Evolutionary conservation across 2,113 vertebrate species (phyloP).

Genomic region (Nannobrachium achirus): DNA sequence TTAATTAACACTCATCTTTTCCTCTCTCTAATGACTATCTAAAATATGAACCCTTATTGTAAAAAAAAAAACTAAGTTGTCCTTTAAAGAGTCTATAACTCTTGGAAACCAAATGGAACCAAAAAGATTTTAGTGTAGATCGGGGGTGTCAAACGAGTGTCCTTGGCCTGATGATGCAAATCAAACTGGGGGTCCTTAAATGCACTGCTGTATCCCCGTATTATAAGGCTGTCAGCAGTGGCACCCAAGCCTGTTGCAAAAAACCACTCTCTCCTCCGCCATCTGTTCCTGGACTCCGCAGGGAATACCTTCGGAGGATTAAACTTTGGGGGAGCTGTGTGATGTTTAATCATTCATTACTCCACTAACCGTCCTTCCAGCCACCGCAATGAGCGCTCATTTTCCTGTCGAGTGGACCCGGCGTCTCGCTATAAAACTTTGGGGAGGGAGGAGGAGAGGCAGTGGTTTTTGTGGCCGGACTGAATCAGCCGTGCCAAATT

Average conservation of each 20-base stretch:
- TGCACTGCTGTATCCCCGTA: no score
- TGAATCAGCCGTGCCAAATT: conserved; percentile 34
- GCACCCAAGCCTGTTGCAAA: conserved; percentile 48
- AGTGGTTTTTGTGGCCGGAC: conserved; percentile 41
- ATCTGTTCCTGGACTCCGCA: conserved; percentile 71
- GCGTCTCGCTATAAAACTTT: conserved; percentile 49
- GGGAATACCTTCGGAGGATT: conserved; percentile 80
- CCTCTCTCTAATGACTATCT: no score
- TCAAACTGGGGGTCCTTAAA: no score
- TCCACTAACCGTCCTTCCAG: conserved; percentile 73
- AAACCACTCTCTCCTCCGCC: conserved; percentile 51
- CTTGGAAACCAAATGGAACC: no score
- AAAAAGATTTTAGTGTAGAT: no score
- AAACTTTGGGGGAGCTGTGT: conserved; percentile 66
- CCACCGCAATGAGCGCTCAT: conserved; percentile 74
- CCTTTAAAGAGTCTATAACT: conserved; percentile 27
- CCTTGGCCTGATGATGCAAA: no score
- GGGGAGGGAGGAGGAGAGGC: conserved; percentile 36
- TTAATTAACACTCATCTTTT: no score
- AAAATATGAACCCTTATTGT: no score
- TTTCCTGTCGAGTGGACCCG: conserved; percentile 80
- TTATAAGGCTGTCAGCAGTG: conserved; percentile 37
- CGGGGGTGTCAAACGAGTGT: no score
- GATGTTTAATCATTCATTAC: conserved; percentile 79
- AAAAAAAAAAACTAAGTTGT: no score